Percentiles rank a stretch among this genome's conserved stretches.
Evolutionary conservation across 2,888 invertebrate genomes (phyloP).

Genomic region (Theodoxus fluviatilis): DNA sequence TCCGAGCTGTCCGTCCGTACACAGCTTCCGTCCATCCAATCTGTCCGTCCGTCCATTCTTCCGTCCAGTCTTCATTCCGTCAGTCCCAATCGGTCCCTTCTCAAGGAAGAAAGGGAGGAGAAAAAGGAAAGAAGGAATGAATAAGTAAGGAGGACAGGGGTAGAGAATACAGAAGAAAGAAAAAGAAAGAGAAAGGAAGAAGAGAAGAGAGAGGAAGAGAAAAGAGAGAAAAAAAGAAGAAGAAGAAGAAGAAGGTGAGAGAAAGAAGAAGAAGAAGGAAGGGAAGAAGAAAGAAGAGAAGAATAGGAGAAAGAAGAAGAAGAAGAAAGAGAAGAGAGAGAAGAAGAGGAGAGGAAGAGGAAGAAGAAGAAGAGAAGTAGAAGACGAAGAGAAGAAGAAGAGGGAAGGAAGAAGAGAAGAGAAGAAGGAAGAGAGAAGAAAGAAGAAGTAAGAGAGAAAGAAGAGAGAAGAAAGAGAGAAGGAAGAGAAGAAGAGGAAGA

Average conservation of each 20-base stretch:
- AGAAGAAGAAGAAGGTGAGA: background rate
- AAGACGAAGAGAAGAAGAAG: too few relatives aligned
- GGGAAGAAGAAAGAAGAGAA: slow-evolving; percentile 1
- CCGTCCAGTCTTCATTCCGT: too few relatives aligned
- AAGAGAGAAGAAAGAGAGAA: too few relatives aligned
- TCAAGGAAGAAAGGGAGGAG: background rate
- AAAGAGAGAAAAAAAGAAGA: background rate
- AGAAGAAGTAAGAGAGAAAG: too few relatives aligned
- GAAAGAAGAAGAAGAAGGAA: background rate
- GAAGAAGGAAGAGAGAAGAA: too few relatives aligned
- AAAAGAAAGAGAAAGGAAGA: background rate
- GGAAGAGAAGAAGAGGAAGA: too few relatives aligned
- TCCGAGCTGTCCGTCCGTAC: too few relatives aligned
- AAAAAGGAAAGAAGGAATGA: slow-evolving; percentile 17
- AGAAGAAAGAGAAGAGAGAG: slow-evolving; percentile 9
- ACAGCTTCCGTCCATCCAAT: too few relatives aligned
- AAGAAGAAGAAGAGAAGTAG: too few relatives aligned
- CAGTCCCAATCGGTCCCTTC: background rate
- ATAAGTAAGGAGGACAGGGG: background rate
- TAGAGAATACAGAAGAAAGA: background rate
- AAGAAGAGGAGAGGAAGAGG: too few relatives aligned
- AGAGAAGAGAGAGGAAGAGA: slow-evolving; percentile 2
- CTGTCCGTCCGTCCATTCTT: too few relatives aligned
- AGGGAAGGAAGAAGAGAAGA: too few relatives aligned
- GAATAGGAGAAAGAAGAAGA: slow-evolving; percentile 13